phyloP scores from a whole-genome alignment of 2,888 invertebrate genomes.

The Callinectes sapidus region DNA sequence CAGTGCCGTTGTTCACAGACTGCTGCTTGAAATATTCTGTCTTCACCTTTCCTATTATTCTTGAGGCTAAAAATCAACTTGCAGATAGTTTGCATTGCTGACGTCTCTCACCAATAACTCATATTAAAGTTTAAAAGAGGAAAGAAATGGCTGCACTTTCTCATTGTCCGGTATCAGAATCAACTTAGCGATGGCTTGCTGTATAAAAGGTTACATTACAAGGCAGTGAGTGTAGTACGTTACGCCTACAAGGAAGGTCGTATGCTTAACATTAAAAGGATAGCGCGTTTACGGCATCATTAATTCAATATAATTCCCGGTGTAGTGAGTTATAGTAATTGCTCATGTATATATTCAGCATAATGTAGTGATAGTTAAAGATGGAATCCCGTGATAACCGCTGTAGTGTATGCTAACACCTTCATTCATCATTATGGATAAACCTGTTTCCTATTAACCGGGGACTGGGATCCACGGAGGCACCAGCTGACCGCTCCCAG shows the following conservation, averaged over 20 bases:
- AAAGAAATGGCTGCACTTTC: too few species aligned
- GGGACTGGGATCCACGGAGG: not conserved
- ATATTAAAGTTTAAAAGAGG: too few species aligned
- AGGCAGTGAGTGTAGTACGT: not conserved
- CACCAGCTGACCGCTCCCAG: not conserved
- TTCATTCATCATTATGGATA: constrained; percentile 30
- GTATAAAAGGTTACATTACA: not conserved
- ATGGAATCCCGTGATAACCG: not conserved
- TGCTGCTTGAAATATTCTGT: not conserved
- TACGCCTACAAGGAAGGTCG: not conserved
- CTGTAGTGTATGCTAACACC: constrained; percentile 31
- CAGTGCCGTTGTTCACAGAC: not conserved
- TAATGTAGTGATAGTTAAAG: constrained; percentile 5
- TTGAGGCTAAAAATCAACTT: not conserved
- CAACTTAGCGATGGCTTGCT: not conserved
- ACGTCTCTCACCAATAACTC: too few species aligned
- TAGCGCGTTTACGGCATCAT: not conserved
- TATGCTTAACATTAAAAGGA: not conserved
- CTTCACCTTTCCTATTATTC: not conserved
- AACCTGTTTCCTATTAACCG: constrained; percentile 15
- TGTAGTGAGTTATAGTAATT: constrained; percentile 14
- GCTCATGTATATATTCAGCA: constrained; percentile 32
- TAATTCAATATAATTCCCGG: constrained; percentile 1
- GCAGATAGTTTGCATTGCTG: not conserved
- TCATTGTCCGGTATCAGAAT: not conserved